Evolutionary conservation across 2,113 vertebrate species (phyloP).

Genomic region (Philantomba maxwellii): DNA sequence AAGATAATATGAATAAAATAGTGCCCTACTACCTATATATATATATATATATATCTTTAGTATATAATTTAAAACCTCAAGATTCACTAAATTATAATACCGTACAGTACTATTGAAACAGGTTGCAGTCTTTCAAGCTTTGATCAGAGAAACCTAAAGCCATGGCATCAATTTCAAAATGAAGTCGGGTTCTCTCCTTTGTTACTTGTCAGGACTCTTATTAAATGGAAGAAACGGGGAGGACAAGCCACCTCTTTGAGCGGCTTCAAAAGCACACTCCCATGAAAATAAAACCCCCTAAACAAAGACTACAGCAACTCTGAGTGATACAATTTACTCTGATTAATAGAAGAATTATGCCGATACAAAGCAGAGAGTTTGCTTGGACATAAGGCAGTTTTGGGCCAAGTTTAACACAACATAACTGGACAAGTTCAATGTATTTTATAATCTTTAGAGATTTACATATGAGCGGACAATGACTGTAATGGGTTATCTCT

Average conservation of each 20-base stretch:
- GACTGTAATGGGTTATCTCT: not conserved
- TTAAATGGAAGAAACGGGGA: not conserved
- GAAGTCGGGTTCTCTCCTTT: not conserved
- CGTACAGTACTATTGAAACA: not conserved
- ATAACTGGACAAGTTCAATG: not conserved
- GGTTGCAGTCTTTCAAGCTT: not conserved
- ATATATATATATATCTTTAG: not conserved
- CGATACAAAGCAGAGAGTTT: not conserved
- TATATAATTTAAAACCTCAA: not conserved
- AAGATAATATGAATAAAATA: not conserved
- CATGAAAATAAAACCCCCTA: not conserved
- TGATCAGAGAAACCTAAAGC: not conserved
- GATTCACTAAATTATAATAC: not conserved
- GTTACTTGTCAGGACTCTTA: not conserved
- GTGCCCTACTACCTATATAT: not conserved
- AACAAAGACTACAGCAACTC: not conserved
- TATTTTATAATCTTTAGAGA: not conserved
- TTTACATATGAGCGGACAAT: not conserved
- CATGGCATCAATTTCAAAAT: not conserved
- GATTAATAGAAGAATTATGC: not conserved
- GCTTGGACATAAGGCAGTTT: not conserved
- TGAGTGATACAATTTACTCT: not conserved
- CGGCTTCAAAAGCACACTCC: not conserved
- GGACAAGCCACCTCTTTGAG: not conserved
- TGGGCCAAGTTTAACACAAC: not conserved